Evolutionary conservation across 2,888 invertebrate genomes (phyloP).

Genomic region (Desoria tigrina): DNA sequence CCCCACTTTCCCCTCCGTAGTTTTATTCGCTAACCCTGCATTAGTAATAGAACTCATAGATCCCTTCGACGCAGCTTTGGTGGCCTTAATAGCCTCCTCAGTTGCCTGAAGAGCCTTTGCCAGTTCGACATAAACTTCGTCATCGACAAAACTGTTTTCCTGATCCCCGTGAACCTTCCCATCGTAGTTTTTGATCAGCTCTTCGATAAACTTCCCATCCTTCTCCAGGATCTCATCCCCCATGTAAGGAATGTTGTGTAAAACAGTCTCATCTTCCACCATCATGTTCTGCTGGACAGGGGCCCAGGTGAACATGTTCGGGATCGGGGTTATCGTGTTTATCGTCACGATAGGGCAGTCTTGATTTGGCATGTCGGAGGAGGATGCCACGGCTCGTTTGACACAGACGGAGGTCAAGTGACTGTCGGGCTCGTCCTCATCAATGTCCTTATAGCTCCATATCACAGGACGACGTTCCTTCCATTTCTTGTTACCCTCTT

Average conservation of each 20-base stretch:
- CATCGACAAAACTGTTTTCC: conserved; percentile 76
- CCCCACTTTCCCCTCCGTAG: too few relatives aligned
- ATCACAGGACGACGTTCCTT: conserved; percentile 65
- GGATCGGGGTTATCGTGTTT: conserved; percentile 81
- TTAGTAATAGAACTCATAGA: too few relatives aligned
- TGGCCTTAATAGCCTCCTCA: conserved; percentile 22
- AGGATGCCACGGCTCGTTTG: conserved; percentile 66
- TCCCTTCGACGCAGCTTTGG: not conserved
- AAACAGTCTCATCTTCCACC: conserved; percentile 94
- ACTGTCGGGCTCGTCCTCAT: too few relatives aligned
- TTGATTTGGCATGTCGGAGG: conserved; percentile 2
- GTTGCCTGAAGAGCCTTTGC: conserved; percentile 70
- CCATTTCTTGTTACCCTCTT: conserved; percentile 65
- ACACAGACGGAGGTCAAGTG: conserved; percentile 68
- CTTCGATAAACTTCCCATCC: conserved; percentile 94
- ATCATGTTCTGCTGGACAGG: conserved; percentile 95
- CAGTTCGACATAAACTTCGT: conserved; percentile 89
- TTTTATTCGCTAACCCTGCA: too few relatives aligned
- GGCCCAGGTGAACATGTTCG: conserved; percentile 98
- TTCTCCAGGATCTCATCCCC: conserved; percentile 95
- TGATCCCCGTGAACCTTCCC: conserved; percentile 95
- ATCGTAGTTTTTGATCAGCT: conserved; percentile 95
- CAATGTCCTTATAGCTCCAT: conserved; percentile 71
- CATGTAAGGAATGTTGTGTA: conserved; percentile 99
- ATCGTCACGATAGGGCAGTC: conserved; percentile 77